phyloP scores from a whole-genome alignment of 2,113 vertebrate species.

The Recurvirostra avosetta region DNA sequence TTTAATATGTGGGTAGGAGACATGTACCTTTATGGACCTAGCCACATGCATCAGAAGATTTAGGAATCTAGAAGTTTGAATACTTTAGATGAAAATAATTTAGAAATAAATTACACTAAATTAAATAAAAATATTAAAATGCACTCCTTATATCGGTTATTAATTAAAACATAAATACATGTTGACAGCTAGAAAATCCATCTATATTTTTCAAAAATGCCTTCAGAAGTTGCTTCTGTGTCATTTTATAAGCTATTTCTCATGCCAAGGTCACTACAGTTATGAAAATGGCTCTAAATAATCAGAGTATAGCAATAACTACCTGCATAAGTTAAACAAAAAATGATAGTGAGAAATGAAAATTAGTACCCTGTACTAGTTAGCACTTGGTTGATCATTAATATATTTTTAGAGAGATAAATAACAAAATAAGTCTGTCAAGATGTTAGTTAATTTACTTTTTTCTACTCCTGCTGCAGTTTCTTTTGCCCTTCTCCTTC shows the following conservation, averaged over 20 bases:
- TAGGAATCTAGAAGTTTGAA: neutral
- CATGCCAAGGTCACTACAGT: neutral
- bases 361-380: neutral
- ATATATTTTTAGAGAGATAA: neutral
- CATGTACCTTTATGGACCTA: neutral
- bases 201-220: neutral
- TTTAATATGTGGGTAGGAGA: neutral
- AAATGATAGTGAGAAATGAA: neutral
- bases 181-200: neutral
- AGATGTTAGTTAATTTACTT: neutral
- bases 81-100: neutral
- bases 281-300: neutral
- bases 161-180: neutral
- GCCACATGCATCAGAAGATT: neutral
- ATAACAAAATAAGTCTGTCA: neutral
- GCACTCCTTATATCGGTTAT: fast-evolving
- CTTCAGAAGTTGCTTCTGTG: neutral
- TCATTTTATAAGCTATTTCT: neutral
- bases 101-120: neutral
- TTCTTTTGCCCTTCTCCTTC: neutral
- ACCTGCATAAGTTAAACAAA: neutral
- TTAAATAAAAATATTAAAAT: neutral
- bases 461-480: neutral
- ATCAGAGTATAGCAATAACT: neutral
- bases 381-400: neutral